phyloP scores from a whole-genome alignment of 2,888 invertebrate species.

The Pteria penguin region DNA sequence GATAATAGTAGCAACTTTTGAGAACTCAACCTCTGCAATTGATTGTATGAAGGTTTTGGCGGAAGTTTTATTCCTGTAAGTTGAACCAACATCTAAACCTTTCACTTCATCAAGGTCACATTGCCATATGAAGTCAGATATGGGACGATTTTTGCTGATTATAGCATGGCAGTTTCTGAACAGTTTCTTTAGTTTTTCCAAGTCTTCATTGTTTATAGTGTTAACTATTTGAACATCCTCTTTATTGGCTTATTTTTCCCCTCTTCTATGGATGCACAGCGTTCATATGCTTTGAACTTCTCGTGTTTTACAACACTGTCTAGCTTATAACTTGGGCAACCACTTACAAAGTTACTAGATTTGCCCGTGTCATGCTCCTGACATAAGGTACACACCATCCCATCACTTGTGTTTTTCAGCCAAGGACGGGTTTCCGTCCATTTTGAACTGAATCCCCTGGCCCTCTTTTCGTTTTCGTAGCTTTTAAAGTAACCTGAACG shows the following conservation, averaged over 20 bases:
- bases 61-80: slow-evolving; percentile 36
- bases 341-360: background rate
- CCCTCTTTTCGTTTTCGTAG: no score
- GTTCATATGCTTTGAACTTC: background rate
- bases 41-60: slow-evolving; percentile 27
- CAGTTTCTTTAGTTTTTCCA: slow-evolving; percentile 4
- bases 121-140: slow-evolving; percentile 41
- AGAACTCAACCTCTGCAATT: slow-evolving; percentile 27
- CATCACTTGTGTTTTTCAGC: no score
- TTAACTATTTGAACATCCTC: no score
- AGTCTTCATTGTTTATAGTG: slow-evolving; percentile 9
- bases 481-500: no score
- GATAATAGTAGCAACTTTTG: slow-evolving; percentile 8
- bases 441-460: no score
- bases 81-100: slow-evolving; percentile 28
- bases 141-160: no score
- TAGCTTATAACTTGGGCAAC: background rate
- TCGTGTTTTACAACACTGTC: slow-evolving; percentile 1
- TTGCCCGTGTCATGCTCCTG: background rate
- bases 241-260: no score
- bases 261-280: background rate
- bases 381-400: background rate
- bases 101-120: slow-evolving; percentile 41
- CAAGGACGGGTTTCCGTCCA: no score
- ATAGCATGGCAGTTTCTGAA: slow-evolving; percentile 15